Conservation (phyloP, 2,888 invertebrate species). For the Leptinotarsa juncta region DNA sequence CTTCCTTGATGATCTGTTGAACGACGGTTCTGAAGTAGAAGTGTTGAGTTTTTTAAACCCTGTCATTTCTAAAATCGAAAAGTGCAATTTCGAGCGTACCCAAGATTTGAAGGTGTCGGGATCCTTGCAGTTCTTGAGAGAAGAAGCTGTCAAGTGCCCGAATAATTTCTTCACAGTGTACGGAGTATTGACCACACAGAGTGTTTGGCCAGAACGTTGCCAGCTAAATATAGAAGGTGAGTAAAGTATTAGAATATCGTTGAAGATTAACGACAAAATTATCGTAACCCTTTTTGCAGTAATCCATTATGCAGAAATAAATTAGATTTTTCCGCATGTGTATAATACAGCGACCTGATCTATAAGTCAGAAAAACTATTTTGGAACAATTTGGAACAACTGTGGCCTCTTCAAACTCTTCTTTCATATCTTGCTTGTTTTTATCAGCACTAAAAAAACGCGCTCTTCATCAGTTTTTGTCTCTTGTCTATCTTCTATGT, state of each 20-base stretch:
- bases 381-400: too few species aligned
- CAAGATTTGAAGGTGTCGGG: constrained; percentile 65
- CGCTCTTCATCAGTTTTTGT: background rate
- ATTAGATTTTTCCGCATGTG: too few species aligned
- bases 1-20: constrained; percentile 71
- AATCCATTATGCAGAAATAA: too few species aligned
- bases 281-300: too few species aligned
- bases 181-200: constrained; percentile 74
- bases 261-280: too few species aligned
- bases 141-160: constrained; percentile 66
- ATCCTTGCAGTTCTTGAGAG: constrained; percentile 69
- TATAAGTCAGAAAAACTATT: too few species aligned
- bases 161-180: constrained; percentile 67
- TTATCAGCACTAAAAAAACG: too few species aligned
- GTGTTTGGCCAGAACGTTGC: constrained; percentile 72
- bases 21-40: constrained; percentile 78
- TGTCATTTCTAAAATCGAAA: constrained; percentile 75
- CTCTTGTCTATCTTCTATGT: background rate
- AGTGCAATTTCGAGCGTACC: constrained; percentile 69
- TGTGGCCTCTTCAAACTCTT: too few species aligned
- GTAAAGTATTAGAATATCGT: background rate
- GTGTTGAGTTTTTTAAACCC: constrained; percentile 76
- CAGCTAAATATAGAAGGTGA: constrained; percentile 71
- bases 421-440: too few species aligned
- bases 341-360: too few species aligned